Conservation (phyloP, 2,113 vertebrate genomes). For the Ploceus nigricollis region DNA sequence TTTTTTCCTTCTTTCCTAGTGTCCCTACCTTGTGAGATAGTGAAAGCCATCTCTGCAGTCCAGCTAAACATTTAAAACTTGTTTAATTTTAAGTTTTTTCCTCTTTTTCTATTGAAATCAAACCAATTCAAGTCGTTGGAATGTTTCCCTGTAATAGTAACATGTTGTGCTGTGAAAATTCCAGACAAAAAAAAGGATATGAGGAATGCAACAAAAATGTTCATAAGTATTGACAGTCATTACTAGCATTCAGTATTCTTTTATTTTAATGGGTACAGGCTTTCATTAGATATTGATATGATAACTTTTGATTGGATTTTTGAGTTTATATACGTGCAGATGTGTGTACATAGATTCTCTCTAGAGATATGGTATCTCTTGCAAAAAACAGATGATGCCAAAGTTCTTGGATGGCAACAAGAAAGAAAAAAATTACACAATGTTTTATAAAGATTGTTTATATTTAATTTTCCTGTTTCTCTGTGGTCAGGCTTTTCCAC, state of each 20-base stretch:
- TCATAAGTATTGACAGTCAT: background rate
- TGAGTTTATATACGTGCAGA: background rate
- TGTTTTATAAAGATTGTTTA: background rate
- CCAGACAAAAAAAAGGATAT: background rate
- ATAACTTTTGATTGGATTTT: background rate
- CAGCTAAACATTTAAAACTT: background rate
- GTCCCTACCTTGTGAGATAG: background rate
- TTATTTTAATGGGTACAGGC: background rate
- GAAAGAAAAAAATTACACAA: background rate
- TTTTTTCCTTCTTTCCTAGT: background rate
- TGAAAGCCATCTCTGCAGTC: background rate
- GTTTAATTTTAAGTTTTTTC: background rate
- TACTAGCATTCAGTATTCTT: background rate
- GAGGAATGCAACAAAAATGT: background rate
- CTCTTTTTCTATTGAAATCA: background rate
- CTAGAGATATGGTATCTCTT: background rate
- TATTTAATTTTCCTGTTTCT: background rate
- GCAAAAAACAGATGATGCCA: background rate
- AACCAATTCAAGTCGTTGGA: background rate
- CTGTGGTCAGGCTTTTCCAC: background rate
- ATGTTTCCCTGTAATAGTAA: background rate
- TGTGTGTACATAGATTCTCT: background rate
- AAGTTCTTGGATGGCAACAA: background rate
- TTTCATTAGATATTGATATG: background rate
- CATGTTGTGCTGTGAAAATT: background rate